Percentiles rank a stretch among this genome's conserved stretches.
These are phyloP conservation scores for Rhyacophila evoluta DNA, from an alignment of 2,888 invertebrate genomes.

Conservation along the genomic window DNA sequence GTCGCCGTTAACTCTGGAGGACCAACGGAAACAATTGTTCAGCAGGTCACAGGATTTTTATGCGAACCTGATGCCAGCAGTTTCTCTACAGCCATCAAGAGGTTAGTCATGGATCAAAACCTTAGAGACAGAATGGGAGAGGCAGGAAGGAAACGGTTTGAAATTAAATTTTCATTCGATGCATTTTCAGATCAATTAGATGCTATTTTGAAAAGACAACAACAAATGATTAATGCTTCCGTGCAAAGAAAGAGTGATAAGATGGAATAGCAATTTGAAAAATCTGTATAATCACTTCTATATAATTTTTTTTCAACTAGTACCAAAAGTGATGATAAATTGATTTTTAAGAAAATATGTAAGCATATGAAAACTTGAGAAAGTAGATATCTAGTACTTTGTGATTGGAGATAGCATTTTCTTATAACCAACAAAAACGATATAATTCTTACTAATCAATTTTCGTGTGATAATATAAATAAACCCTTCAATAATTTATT, in stretches of 20 bases:
- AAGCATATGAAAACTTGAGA: neutral
- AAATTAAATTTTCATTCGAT: slow-evolving; percentile 85
- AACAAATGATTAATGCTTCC: slow-evolving; percentile 32
- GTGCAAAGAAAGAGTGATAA: slow-evolving; percentile 32
- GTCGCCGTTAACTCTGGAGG: slow-evolving; percentile 97
- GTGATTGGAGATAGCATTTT: too few relatives aligned
- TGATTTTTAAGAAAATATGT: neutral
- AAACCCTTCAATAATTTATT: neutral
- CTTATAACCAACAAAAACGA: too few relatives aligned
- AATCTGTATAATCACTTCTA: neutral
- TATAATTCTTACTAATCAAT: too few relatives aligned
- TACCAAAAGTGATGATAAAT: neutral
- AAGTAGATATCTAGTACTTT: too few relatives aligned
- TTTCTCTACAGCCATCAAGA: slow-evolving; percentile 83
- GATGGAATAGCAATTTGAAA: slow-evolving; percentile 35
- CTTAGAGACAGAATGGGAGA: slow-evolving; percentile 78
- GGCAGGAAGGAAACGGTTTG: slow-evolving; percentile 80
- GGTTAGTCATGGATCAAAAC: slow-evolving; percentile 74
- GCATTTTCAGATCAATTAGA: slow-evolving; percentile 81
- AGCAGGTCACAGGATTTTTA: slow-evolving; percentile 84
- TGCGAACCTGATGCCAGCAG: slow-evolving; percentile 77
- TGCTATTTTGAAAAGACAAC: slow-evolving; percentile 54
- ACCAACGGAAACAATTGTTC: slow-evolving; percentile 90
- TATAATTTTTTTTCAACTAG: neutral
- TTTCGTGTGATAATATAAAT: neutral